Evolutionary conservation across 2,113 vertebrate genomes (phyloP).

Genomic region (Fulmarus glacialis): DNA sequence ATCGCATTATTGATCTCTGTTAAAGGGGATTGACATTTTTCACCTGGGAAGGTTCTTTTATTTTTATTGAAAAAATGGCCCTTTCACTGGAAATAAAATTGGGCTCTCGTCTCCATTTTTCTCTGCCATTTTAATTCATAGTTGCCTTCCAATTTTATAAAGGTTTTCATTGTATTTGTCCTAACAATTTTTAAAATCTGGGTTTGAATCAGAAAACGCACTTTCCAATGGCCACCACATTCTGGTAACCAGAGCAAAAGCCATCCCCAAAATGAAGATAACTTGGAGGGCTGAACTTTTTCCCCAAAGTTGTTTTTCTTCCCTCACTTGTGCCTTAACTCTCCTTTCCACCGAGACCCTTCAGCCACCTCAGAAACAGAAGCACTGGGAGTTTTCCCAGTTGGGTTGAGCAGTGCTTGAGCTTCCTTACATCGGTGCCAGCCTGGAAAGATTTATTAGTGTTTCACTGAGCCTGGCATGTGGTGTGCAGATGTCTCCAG

Average conservation of each 20-base stretch:
- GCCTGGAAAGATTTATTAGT: conserved; percentile 9
- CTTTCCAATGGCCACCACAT: not conserved
- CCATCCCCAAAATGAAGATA: not conserved
- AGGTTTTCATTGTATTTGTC: not conserved
- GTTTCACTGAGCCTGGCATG: conserved; percentile 29
- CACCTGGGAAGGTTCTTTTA: not conserved
- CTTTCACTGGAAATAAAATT: not conserved
- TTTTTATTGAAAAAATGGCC: not conserved
- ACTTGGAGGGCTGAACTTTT: not conserved
- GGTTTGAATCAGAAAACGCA: not conserved
- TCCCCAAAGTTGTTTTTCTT: not conserved
- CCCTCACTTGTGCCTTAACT: not conserved
- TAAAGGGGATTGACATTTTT: conserved; percentile 5
- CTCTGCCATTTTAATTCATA: not conserved
- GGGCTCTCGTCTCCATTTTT: not conserved
- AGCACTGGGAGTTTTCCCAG: not conserved
- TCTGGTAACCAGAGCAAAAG: not conserved
- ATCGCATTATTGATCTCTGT: conserved; percentile 23
- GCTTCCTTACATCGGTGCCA: not conserved
- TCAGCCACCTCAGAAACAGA: not conserved
- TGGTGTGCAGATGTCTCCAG: conserved; percentile 61
- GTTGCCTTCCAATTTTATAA: not conserved
- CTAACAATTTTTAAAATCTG: not conserved
- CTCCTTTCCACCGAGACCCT: not conserved
- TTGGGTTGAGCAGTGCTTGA: not conserved